phyloP scores from a whole-genome alignment of 2,888 invertebrate species.

The Leucozona laternaria region DNA sequence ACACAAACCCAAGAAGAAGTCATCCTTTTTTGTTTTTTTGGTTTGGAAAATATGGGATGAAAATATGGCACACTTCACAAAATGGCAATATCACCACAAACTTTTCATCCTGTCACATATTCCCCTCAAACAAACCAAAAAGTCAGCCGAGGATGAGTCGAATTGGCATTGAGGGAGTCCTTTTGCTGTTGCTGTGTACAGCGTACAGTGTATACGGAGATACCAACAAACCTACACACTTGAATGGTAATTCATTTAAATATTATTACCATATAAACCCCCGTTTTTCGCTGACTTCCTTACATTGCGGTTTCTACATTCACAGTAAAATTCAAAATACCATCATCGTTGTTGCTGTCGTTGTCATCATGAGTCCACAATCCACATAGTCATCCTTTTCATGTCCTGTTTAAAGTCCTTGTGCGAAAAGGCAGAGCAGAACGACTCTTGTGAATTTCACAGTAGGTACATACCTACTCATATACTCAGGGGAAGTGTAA shows the following conservation, averaged over 20 bases:
- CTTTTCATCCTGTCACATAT: conserved; percentile 58
- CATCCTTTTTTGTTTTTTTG: background rate
- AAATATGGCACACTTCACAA: conserved; percentile 59
- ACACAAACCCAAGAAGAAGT: background rate
- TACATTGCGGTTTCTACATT: conserved; percentile 60
- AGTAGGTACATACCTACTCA: too few species aligned
- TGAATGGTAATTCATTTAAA: conserved; percentile 72
- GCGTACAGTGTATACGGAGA: background rate
- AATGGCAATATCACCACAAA: conserved; percentile 67
- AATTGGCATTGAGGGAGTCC: conserved; percentile 44
- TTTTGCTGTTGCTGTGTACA: background rate
- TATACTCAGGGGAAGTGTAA: conserved; percentile 48
- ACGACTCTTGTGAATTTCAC: conserved; percentile 26
- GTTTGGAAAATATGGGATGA: conserved; percentile 2
- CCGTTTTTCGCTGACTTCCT: conserved; percentile 45
- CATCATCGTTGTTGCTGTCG: conserved; percentile 36
- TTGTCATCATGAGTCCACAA: conserved; percentile 18
- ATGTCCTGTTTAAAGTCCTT: conserved; percentile 17
- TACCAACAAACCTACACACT: conserved; percentile 43
- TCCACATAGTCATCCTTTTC: conserved; percentile 42
- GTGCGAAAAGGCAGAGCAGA: conserved; percentile 16
- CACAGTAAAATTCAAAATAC: conserved; percentile 64
- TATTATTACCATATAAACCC: conserved; percentile 69
- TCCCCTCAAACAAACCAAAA: conserved; percentile 5
- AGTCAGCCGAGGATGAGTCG: background rate